phyloP scores from a whole-genome alignment of 2,888 invertebrate genomes.

The Pollenia angustigena region DNA sequence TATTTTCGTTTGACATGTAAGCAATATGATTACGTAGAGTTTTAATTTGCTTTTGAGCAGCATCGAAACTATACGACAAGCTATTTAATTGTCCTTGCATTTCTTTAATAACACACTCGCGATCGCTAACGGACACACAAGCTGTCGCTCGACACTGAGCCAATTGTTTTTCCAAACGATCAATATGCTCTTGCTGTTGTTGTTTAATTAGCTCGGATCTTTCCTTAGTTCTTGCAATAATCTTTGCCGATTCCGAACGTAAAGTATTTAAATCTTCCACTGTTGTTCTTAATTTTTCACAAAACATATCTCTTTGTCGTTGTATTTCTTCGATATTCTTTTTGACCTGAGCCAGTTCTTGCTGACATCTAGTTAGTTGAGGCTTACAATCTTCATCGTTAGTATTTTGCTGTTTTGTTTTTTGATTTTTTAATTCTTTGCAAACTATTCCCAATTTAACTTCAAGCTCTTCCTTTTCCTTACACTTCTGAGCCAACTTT shows the following conservation, averaged over 20 bases:
- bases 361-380: slow-evolving; percentile 78
- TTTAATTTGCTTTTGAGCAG: slow-evolving; percentile 83
- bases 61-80: slow-evolving; percentile 82
- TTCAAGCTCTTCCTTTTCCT: slow-evolving; percentile 81
- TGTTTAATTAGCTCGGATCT: slow-evolving; percentile 79
- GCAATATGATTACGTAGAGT: slow-evolving; percentile 83
- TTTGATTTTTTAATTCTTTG: slow-evolving; percentile 81
- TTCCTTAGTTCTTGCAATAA: slow-evolving; percentile 83
- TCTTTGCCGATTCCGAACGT: slow-evolving; percentile 83
- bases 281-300: slow-evolving; percentile 80
- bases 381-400: slow-evolving; percentile 77
- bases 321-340: slow-evolving; percentile 79
- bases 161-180: slow-evolving; percentile 82
- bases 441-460: slow-evolving; percentile 81
- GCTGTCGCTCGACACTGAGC: slow-evolving; percentile 83
- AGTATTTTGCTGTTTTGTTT: slow-evolving; percentile 74
- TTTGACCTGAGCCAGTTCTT: slow-evolving; percentile 78
- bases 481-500: slow-evolving; percentile 80
- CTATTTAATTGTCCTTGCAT: slow-evolving; percentile 83
- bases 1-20: slow-evolving; percentile 82
- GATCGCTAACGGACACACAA: slow-evolving; percentile 81
- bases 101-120: slow-evolving; percentile 82
- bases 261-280: slow-evolving; percentile 81
- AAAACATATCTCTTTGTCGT: slow-evolving; percentile 80
- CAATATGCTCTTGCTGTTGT: slow-evolving; percentile 80